Evolutionary conservation across 2,113 vertebrate species (phyloP).

Genomic region (Lycaon pictus): DNA sequence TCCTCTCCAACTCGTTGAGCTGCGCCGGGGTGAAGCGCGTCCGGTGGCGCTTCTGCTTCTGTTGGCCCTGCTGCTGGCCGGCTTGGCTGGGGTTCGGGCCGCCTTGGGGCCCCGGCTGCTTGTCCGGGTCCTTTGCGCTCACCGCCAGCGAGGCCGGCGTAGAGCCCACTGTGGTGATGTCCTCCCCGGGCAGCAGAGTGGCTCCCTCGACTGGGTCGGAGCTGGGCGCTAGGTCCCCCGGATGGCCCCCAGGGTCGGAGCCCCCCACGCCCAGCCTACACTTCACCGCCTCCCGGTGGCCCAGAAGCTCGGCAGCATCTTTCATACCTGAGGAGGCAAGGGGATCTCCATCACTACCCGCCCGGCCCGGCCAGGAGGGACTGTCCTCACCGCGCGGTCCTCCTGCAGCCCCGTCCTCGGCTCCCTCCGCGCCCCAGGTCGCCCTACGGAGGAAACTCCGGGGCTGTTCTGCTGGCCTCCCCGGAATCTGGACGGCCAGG

Average conservation of each 20-base stretch:
- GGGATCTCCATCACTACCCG: constrained; percentile 75
- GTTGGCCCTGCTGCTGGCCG: constrained; percentile 91
- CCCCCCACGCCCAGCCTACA: constrained; percentile 95
- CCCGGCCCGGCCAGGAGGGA: not conserved
- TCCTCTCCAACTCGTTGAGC: constrained; percentile 97
- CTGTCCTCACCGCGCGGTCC: not conserved
- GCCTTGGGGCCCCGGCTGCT: constrained; percentile 91
- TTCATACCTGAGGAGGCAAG: constrained; percentile 95
- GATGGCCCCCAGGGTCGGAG: constrained; percentile 93
- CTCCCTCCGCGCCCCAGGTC: not conserved
- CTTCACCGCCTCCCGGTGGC: constrained; percentile 96
- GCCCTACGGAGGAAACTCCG: not conserved
- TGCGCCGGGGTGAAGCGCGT: constrained; percentile 98
- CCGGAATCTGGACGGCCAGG: not conserved
- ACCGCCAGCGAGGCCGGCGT: constrained; percentile 93
- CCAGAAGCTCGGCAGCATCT: constrained; percentile 97
- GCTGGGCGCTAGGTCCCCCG: constrained; percentile 95
- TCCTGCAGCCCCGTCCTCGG: not conserved
- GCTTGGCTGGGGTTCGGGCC: constrained; percentile 90
- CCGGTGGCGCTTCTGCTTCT: constrained; percentile 97
- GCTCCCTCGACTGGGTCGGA: constrained; percentile 95
- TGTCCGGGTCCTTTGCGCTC: constrained; percentile 96
- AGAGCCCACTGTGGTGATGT: constrained; percentile 95
- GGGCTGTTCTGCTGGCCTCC: not conserved
- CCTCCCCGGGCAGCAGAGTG: constrained; percentile 96